Evolutionary conservation across 1,140 invertebrate genomes (phyloP).

Genomic region (Arion vulgaris): DNA sequence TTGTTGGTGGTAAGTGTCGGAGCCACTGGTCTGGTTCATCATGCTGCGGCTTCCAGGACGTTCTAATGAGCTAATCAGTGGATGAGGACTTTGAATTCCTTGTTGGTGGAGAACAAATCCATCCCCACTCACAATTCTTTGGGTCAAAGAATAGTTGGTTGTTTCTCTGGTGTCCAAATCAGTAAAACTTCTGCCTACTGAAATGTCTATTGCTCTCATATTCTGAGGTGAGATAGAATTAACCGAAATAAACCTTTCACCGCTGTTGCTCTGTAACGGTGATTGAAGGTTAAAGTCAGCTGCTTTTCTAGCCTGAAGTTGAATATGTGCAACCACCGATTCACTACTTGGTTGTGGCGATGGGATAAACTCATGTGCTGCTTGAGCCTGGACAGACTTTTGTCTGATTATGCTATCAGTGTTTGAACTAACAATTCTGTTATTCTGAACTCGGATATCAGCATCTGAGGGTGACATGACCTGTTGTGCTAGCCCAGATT

Average conservation of each 20-base stretch:
- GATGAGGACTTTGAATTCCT: constrained; percentile 11
- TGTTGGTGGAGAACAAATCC: constrained; percentile 1
- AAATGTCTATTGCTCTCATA: background rate
- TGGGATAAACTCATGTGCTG: background rate
- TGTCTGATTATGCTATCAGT: background rate
- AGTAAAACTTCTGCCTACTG: background rate
- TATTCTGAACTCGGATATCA: background rate
- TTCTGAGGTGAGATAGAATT: background rate
- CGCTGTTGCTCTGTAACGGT: background rate
- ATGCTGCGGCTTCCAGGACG: constrained; percentile 34
- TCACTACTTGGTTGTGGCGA: background rate
- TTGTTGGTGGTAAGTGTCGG: background rate
- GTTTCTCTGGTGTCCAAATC: background rate
- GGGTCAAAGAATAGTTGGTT: background rate
- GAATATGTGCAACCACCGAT: background rate
- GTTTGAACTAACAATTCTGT: background rate
- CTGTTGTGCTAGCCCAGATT: background rate
- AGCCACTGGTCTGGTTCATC: background rate
- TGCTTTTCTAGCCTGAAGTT: background rate
- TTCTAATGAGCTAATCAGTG: constrained; percentile 7
- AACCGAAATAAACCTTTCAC: background rate
- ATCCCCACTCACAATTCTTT: background rate
- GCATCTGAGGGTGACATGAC: background rate
- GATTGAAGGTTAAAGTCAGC: background rate
- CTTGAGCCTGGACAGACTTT: background rate